Percentiles rank a stretch among this genome's conserved stretches.
Evolutionary conservation across 2,888 invertebrate species (phyloP).

Genomic region (Conus canariensis): DNA sequence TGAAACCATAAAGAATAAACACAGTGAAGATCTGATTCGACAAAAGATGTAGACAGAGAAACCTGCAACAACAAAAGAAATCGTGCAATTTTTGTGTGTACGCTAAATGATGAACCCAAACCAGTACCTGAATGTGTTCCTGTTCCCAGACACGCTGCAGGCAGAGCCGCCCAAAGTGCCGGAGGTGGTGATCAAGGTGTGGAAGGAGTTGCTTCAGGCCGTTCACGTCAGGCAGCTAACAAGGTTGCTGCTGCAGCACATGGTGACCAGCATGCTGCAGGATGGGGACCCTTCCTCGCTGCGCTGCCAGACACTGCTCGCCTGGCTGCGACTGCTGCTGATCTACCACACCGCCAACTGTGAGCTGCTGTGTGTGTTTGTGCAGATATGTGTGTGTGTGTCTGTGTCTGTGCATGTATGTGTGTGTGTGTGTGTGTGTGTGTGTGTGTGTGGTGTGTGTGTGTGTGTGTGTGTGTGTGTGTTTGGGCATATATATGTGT

Average conservation of each 20-base stretch:
- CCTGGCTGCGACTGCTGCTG: conserved; percentile 47
- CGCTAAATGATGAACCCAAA: too few species aligned
- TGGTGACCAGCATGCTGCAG: neutral
- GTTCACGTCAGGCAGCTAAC: conserved; percentile 38
- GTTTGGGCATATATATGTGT: neutral
- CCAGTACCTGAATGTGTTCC: too few species aligned
- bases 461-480: neutral
- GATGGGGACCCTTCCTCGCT: conserved; percentile 40
- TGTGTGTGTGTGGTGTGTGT: too few species aligned
- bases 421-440: too few species aligned
- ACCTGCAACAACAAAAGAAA: too few species aligned
- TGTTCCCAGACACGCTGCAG: conserved; percentile 41
- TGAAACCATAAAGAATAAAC: too few species aligned
- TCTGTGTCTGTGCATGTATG: too few species aligned
- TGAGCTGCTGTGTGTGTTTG: neutral
- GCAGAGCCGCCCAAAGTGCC: conserved; percentile 46
- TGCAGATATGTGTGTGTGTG: too few species aligned
- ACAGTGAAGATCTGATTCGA: too few species aligned
- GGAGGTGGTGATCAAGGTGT: conserved; percentile 38
- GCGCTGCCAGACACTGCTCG: conserved; percentile 42
- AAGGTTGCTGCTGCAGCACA: conserved; percentile 41
- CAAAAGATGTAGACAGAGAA: too few species aligned
- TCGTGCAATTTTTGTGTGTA: too few species aligned
- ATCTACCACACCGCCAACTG: conserved; percentile 33
- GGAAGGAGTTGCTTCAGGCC: conserved; percentile 47